Conservation (phyloP, 1,140 invertebrate species). For the Lineus longissimus region DNA sequence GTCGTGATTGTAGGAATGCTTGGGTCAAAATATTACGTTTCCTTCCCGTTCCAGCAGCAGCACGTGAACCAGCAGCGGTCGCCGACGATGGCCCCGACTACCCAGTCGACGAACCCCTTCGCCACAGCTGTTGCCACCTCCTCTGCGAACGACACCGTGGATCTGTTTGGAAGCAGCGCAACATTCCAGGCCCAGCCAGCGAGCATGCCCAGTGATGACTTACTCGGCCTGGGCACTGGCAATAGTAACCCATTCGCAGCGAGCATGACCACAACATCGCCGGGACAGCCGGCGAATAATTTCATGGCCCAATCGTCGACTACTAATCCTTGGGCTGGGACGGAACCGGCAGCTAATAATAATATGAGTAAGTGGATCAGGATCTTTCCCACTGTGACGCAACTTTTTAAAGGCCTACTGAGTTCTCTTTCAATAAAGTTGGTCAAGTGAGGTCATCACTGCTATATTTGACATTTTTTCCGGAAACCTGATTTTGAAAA, state of each 20-base stretch:
- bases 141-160: conserved; percentile 25
- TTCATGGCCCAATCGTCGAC: neutral
- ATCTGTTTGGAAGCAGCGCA: conserved; percentile 38
- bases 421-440: too few relatives aligned
- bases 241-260: conserved; percentile 62
- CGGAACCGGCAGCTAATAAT: neutral
- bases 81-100: neutral
- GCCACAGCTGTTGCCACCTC: conserved; percentile 57
- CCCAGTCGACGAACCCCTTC: conserved; percentile 74
- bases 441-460: too few relatives aligned
- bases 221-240: conserved; percentile 70
- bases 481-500: too few relatives aligned
- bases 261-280: conserved; percentile 60
- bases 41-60: neutral
- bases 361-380: neutral
- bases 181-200: conserved; percentile 32
- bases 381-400: neutral
- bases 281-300: neutral
- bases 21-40: neutral
- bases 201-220: conserved; percentile 79
- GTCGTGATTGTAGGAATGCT: too few relatives aligned
- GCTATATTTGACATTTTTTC: too few relatives aligned
- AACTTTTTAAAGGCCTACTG: too few relatives aligned
- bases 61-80: neutral
- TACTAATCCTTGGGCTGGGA: conserved; percentile 5